A percentile compares a stretch with the other conserved stretches of the same genome.
Evolutionary conservation across 2,113 vertebrate species (phyloP).

Genomic region (Ammodytes dubius): DNA sequence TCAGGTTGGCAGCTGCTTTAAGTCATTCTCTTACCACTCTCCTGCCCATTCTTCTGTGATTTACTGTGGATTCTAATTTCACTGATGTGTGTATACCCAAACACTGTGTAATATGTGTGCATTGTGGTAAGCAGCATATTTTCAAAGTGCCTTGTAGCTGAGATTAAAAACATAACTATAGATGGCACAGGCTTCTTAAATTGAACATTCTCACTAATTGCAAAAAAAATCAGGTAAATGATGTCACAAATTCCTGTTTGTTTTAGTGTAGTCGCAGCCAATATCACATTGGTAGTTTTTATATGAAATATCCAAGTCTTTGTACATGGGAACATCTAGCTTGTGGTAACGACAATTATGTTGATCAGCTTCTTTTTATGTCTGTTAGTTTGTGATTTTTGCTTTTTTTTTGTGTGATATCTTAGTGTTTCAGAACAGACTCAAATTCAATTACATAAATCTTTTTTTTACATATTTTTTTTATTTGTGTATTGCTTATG

Average conservation of each 20-base stretch:
- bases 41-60: not conserved
- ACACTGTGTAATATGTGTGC: constrained; percentile 6
- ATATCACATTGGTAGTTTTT: constrained; percentile 62
- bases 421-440: constrained; percentile 41
- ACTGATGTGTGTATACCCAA: too few relatives aligned
- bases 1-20: not conserved
- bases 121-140: constrained; percentile 28
- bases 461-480: constrained; percentile 31
- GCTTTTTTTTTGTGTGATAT: constrained; percentile 38
- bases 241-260: not conserved
- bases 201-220: not conserved
- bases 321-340: constrained; percentile 26
- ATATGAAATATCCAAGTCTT: constrained; percentile 36
- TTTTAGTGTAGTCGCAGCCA: constrained; percentile 23
- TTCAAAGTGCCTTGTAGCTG: constrained; percentile 71
- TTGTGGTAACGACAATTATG: constrained; percentile 65
- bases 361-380: constrained; percentile 33
- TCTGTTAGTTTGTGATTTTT: constrained; percentile 37
- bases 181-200: not conserved
- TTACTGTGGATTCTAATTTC: not conserved
- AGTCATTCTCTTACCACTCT: not conserved
- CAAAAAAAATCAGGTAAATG: not conserved
- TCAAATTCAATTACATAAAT: constrained; percentile 63
- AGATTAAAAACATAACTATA: not conserved
- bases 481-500: not conserved